phyloP scores from a whole-genome alignment of 2,888 invertebrate species.

The Julus scandinavius region DNA sequence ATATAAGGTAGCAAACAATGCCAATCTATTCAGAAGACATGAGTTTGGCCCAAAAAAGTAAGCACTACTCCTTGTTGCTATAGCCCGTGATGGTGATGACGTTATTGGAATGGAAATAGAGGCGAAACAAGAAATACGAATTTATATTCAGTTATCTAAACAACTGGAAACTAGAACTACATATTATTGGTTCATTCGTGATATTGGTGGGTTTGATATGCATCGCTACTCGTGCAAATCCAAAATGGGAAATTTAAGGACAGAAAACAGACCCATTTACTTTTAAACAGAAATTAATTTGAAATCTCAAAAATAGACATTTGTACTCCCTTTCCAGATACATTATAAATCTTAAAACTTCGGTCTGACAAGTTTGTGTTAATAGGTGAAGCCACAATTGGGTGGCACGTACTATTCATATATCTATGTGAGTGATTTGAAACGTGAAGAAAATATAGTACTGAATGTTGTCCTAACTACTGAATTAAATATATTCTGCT shows the following conservation, averaged over 20 bases:
- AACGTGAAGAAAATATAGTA: too few relatives aligned
- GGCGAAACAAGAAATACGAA: constrained; percentile 6
- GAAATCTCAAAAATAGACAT: neutral
- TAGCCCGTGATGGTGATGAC: neutral
- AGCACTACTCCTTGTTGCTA: neutral
- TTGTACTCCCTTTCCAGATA: neutral
- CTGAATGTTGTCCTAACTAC: too few relatives aligned
- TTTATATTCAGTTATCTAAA: constrained; percentile 6
- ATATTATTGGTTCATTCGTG: neutral
- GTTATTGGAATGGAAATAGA: neutral
- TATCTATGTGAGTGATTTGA: neutral
- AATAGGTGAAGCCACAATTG: neutral
- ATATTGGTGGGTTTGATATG: neutral
- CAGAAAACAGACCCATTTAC: neutral
- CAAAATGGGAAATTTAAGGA: neutral
- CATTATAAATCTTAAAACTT: neutral
- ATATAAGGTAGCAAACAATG: neutral
- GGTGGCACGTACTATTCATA: neutral
- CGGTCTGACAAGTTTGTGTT: neutral
- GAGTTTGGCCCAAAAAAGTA: constrained; percentile 6
- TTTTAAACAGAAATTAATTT: constrained; percentile 9
- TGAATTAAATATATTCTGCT: too few relatives aligned
- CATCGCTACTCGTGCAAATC: neutral
- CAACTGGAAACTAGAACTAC: neutral
- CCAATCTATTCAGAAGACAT: constrained; percentile 1